Conservation (phyloP, 92 coral and sea anemone genomes). For the Zoanthus solanderi region DNA sequence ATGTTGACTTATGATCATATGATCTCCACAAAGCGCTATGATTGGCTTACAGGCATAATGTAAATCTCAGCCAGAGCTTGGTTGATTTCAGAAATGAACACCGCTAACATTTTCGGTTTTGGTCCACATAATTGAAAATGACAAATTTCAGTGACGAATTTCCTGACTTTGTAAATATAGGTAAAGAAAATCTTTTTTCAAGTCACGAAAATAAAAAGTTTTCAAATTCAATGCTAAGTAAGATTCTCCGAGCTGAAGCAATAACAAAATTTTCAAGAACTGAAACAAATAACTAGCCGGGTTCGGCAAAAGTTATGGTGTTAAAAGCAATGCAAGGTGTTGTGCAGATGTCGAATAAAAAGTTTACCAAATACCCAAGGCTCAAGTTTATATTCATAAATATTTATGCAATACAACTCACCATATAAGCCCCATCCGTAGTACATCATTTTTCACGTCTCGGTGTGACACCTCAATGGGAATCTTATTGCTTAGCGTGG, state of each 20-base stretch:
- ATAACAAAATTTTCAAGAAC: slow-evolving; percentile 16
- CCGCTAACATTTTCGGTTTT: slow-evolving; percentile 4
- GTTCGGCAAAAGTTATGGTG: background rate
- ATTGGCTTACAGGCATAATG: slow-evolving; percentile 58
- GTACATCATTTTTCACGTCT: slow-evolving; percentile 20
- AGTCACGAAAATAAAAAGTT: slow-evolving; percentile 13
- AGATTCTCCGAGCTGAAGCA: slow-evolving; percentile 21
- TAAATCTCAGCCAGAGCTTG: slow-evolving; percentile 21
- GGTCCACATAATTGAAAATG: slow-evolving; percentile 14
- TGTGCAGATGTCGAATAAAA: slow-evolving; percentile 11
- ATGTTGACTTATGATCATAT: slow-evolving; percentile 78
- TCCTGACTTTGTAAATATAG: slow-evolving; percentile 11
- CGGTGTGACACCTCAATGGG: background rate
- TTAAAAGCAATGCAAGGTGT: slow-evolving; percentile 2
- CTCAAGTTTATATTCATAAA: background rate
- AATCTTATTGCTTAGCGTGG: background rate
- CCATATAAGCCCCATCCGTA: slow-evolving; percentile 34
- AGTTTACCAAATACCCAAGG: slow-evolving; percentile 19
- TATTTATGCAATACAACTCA: slow-evolving; percentile 15
- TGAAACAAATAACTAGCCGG: background rate
- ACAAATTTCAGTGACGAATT: slow-evolving; percentile 27
- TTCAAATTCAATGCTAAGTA: too few relatives aligned
- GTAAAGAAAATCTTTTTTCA: slow-evolving; percentile 15
- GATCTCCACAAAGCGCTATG: slow-evolving; percentile 46
- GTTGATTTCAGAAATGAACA: background rate